Conservation (phyloP, 35 echinoderm and acorn worm species). For the Acanthaster planci region DNA sequence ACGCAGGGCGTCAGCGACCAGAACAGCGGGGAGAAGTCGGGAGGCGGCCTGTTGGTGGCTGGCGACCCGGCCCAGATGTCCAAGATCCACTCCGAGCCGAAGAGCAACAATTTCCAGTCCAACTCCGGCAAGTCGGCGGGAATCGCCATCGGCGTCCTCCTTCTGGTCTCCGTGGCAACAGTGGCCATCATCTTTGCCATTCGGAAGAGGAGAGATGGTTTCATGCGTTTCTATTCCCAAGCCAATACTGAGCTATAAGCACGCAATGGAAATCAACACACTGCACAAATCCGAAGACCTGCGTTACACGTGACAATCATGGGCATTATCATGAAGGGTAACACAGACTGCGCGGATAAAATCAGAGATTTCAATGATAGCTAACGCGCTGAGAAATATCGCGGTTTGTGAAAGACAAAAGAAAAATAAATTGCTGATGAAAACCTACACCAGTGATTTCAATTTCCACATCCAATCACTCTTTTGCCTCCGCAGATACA, state of each 20-base stretch:
- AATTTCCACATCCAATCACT: too few relatives aligned
- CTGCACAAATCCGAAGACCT: too few relatives aligned
- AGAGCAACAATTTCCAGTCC: neutral
- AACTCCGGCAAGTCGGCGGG: neutral
- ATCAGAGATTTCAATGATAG: constrained; percentile 3
- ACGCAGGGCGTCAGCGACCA: neutral
- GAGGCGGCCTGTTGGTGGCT: neutral
- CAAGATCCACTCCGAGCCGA: neutral
- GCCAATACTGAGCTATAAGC: neutral
- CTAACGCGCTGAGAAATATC: constrained; percentile 3
- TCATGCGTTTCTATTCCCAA: constrained; percentile 1
- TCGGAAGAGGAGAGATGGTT: constrained; percentile 1
- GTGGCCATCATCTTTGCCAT: constrained; percentile 12
- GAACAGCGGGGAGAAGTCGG: neutral
- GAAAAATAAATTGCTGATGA: neutral
- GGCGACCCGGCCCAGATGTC: neutral
- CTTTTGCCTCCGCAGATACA: too few relatives aligned
- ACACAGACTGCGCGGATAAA: too few relatives aligned
- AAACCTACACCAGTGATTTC: neutral
- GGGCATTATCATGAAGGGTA: too few relatives aligned
- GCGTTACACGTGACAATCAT: too few relatives aligned
- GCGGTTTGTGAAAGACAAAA: neutral
- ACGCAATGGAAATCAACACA: neutral
- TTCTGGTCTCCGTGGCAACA: neutral
- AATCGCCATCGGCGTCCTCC: constrained; percentile 1